These are phyloP conservation scores for Xyrichtys novacula DNA, from an alignment of 2,797 vertebrate genomes.

Conservation along the genomic window DNA sequence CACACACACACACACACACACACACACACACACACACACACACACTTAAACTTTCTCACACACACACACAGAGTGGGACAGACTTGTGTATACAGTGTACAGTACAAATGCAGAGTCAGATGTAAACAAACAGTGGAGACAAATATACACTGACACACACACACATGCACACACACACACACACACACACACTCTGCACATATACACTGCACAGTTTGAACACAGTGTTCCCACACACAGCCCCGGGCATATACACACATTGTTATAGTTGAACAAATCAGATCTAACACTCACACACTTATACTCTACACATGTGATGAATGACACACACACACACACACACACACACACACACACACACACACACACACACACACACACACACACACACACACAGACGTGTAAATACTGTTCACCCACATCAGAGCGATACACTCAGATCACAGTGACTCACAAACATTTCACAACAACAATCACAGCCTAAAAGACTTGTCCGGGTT, in stretches of 20 bases:
- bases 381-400: slow-evolving; percentile 26
- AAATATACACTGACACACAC: slow-evolving; percentile 77
- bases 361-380: too few relatives aligned
- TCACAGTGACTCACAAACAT: slow-evolving; percentile 2
- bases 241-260: slow-evolving; percentile 66
- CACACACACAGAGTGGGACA: slow-evolving; percentile 58
- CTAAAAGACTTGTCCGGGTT: background rate
- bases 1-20: slow-evolving; percentile 50
- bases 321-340: background rate
- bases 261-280: slow-evolving; percentile 45
- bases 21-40: slow-evolving; percentile 50
- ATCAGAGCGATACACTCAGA: slow-evolving; percentile 29
- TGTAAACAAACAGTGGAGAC: slow-evolving; percentile 79
- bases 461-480: background rate
- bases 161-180: slow-evolving; percentile 71
- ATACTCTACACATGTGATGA: slow-evolving; percentile 48
- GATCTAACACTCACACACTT: slow-evolving; percentile 26
- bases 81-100: slow-evolving; percentile 76
- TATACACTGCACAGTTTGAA: slow-evolving; percentile 70
- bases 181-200: slow-evolving; percentile 70
- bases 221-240: slow-evolving; percentile 69
- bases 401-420: slow-evolving; percentile 34
- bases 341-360: too few relatives aligned
- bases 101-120: slow-evolving; percentile 70
- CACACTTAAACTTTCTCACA: slow-evolving; percentile 31